Base-by-base conservation (phyloP, 53 echinoderm and acorn worm species). In the Patiria pectinifera region DNA sequence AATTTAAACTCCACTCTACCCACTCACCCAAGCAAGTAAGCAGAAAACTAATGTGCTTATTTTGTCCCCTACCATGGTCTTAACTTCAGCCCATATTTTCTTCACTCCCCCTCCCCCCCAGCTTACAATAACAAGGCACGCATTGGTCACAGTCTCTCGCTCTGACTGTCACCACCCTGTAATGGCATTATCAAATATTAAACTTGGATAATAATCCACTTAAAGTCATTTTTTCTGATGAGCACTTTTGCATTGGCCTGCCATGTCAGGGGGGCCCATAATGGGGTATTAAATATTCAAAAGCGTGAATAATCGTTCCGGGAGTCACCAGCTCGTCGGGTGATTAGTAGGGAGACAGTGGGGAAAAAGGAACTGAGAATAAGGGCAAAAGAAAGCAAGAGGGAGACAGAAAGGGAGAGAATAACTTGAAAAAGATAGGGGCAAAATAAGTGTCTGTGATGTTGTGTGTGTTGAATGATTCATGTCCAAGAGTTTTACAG, bases 121-220 rank as follows among this genome's bases (percentile, higher is more conserved):
- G 44, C 71, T 83, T 91, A 74, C 66, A 84, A 91, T 83, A 83
- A 91, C 83, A 83, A 75, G 62, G 83, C 83, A 74, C 43, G 62
- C 88, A 24, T 26, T 24, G 26, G 88, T 76, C 59, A 44, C 88
- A 61, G 78, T 78, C 88, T 26, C 48, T 77, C 44, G 88, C 76
- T 44, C 78, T 43, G 77, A 76, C 88, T 78, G 59, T 88, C 88
- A 88, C 62, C 79, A 88, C 88, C 62, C 88, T 43, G 62, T 88
- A 88, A 88, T 88, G 88, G 88, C 60, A 61, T 88, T 78, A 88
- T 88, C 88, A 88, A 88, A 88, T 88, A 88, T 88, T 88, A 88
- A 88, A 88, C 58, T 59, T 35, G 61, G 88, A 88, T 88, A 88
- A 88, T 88, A 88, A 88, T 88, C 88, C 88, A 88, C 88, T 88